A percentile compares a stretch with the other conserved stretches of the same genome.
phyloP scores from a whole-genome alignment of 2,888 invertebrate genomes.

The Plebejus melissa region DNA sequence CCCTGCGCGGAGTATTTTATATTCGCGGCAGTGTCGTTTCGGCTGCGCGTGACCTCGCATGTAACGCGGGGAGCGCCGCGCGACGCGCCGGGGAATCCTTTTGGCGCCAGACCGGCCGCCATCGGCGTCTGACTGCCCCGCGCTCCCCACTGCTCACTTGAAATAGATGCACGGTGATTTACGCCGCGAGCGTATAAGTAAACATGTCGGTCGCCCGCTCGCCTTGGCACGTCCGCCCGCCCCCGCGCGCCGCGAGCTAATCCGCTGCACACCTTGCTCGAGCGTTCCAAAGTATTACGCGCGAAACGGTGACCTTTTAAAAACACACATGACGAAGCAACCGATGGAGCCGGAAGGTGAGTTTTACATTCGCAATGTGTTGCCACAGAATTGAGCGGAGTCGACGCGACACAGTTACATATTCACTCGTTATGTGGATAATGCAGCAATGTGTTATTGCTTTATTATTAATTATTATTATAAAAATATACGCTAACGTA shows the following conservation, averaged over 20 bases:
- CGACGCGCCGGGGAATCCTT: constrained; percentile 79
- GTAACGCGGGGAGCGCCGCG: constrained; percentile 57
- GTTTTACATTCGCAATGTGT: constrained; percentile 30
- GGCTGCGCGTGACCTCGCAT: constrained; percentile 50
- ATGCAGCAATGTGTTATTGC: background rate
- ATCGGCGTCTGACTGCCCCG: constrained; percentile 69
- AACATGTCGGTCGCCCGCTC: constrained; percentile 73
- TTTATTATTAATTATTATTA: no score
- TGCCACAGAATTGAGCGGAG: constrained; percentile 33
- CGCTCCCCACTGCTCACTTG: constrained; percentile 55
- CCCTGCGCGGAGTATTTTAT: constrained; percentile 23
- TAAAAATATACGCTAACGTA: background rate
- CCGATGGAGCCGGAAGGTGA: constrained; percentile 27
- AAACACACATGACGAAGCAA: constrained; percentile 29
- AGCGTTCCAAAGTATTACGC: constrained; percentile 35
- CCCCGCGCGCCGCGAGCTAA: constrained; percentile 46
- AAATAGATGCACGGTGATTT: constrained; percentile 78
- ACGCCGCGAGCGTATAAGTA: constrained; percentile 76
- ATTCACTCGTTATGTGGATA: background rate
- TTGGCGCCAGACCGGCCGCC: constrained; percentile 77
- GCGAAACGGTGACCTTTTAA: constrained; percentile 29
- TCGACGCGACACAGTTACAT: background rate
- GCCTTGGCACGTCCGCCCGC: constrained; percentile 75
- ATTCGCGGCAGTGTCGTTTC: constrained; percentile 38
- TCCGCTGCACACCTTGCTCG: constrained; percentile 34